A percentile compares a stretch with the other conserved stretches of the same genome.
Conservation (phyloP, 2,113 vertebrate species). For the Embiotoca jacksoni region DNA sequence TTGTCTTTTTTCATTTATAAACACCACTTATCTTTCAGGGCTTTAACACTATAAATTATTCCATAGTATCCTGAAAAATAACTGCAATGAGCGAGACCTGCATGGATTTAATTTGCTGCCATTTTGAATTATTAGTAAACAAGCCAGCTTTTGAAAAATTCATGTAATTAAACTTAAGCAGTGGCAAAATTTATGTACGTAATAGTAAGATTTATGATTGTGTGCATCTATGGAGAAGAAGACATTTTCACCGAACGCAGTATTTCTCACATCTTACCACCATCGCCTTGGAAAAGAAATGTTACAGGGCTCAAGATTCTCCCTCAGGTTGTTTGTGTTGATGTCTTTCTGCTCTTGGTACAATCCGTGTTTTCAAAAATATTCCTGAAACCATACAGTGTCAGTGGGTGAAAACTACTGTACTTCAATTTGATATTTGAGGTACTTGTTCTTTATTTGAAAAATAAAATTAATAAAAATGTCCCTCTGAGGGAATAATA, state of each 20-base stretch:
- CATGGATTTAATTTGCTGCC: slow-evolving; percentile 1
- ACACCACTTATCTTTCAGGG: neutral
- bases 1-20: neutral
- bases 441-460: neutral
- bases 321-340: neutral
- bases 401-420: neutral
- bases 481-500: too few relatives aligned
- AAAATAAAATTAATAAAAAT: too few relatives aligned
- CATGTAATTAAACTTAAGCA: slow-evolving; percentile 4
- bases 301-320: neutral
- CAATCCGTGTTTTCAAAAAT: neutral
- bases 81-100: neutral
- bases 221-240: neutral
- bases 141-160: slow-evolving; percentile 16
- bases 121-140: slow-evolving; percentile 13
- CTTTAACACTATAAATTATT: neutral
- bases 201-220: slow-evolving; percentile 2
- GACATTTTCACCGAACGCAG: slow-evolving; percentile 4
- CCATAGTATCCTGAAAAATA: neutral
- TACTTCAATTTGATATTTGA: neutral
- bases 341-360: neutral
- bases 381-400: neutral
- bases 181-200: neutral
- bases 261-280: neutral
- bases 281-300: neutral